phyloP scores from a whole-genome alignment of 2,888 invertebrate species.

The Macaria notata region DNA sequence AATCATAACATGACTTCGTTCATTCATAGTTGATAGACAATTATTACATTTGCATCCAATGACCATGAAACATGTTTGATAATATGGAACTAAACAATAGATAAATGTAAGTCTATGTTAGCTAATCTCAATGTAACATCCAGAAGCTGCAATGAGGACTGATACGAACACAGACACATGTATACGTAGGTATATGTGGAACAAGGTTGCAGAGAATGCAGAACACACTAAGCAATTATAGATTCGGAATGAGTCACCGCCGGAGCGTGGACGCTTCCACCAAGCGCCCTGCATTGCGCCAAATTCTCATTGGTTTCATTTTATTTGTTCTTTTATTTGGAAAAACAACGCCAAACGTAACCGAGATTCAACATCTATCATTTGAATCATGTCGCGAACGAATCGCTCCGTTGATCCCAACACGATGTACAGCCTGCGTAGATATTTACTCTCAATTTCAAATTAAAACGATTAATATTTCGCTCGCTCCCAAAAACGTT shows the following conservation, averaged over 20 bases:
- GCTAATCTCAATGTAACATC: too few relatives aligned
- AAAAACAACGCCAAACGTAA: slow-evolving; percentile 48
- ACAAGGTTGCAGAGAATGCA: slow-evolving; percentile 44
- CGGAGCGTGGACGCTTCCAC: slow-evolving; percentile 61
- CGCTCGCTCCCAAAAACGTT: slow-evolving; percentile 24
- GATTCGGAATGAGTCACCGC: slow-evolving; percentile 66
- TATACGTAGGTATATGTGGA: slow-evolving; percentile 20
- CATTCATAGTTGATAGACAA: too few relatives aligned
- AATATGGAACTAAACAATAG: too few relatives aligned
- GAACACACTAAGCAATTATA: slow-evolving; percentile 60
- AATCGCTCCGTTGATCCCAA: slow-evolving; percentile 4
- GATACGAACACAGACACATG: too few relatives aligned
- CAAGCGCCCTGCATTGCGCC: slow-evolving; percentile 77
- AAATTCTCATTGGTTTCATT: slow-evolving; percentile 66
- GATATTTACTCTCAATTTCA: slow-evolving; percentile 18
- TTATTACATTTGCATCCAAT: too few relatives aligned
- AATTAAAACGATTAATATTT: slow-evolving; percentile 7
- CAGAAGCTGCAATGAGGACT: too few relatives aligned
- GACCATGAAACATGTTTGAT: too few relatives aligned
- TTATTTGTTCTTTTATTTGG: slow-evolving; percentile 67
- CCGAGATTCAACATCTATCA: slow-evolving; percentile 36
- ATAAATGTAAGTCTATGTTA: too few relatives aligned
- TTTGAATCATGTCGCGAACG: slow-evolving; percentile 22
- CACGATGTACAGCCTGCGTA: not conserved
- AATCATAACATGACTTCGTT: too few relatives aligned